Percentiles rank a stretch among this genome's conserved stretches.
These are phyloP conservation scores for Chrysemys picta DNA, from an alignment of 2,113 vertebrate species.

Conservation along the genomic window DNA sequence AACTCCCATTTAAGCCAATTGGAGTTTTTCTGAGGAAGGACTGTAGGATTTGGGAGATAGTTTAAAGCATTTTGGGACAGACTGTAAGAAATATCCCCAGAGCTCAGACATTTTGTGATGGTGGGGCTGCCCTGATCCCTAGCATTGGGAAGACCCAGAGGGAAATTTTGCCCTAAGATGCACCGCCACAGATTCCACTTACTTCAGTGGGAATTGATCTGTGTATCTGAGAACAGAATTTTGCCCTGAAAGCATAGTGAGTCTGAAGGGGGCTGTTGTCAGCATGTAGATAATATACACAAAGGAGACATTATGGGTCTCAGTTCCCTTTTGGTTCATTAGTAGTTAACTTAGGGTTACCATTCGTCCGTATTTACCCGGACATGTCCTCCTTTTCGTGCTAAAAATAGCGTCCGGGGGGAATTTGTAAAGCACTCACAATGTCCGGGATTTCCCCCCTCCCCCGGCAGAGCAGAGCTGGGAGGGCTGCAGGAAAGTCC, in stretches of 20 bases:
- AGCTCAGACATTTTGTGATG: background rate
- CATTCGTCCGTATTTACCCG: too few relatives aligned
- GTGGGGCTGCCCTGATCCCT: background rate
- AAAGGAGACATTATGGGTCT: background rate
- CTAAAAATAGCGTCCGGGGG: too few relatives aligned
- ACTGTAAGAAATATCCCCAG: background rate
- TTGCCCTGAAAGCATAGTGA: fast-evolving
- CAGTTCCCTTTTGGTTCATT: background rate
- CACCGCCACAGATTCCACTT: background rate
- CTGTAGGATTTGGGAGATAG: background rate
- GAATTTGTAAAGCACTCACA: too few relatives aligned
- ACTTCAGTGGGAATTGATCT: background rate
- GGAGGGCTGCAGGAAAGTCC: too few relatives aligned
- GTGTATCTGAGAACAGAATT: fast-evolving
- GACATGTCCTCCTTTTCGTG: too few relatives aligned
- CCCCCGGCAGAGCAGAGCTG: too few relatives aligned
- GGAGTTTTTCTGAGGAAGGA: background rate
- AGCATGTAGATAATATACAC: background rate
- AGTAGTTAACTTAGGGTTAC: background rate
- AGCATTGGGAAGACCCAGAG: background rate
- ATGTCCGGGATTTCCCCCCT: too few relatives aligned
- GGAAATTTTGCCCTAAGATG: background rate
- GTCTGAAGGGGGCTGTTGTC: background rate
- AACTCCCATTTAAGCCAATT: background rate
- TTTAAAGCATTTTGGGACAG: background rate